A percentile compares a stretch with the other conserved stretches of the same genome.
Evolutionary conservation across 2,888 invertebrate genomes (phyloP).

Genomic region (Papilio protenor): DNA sequence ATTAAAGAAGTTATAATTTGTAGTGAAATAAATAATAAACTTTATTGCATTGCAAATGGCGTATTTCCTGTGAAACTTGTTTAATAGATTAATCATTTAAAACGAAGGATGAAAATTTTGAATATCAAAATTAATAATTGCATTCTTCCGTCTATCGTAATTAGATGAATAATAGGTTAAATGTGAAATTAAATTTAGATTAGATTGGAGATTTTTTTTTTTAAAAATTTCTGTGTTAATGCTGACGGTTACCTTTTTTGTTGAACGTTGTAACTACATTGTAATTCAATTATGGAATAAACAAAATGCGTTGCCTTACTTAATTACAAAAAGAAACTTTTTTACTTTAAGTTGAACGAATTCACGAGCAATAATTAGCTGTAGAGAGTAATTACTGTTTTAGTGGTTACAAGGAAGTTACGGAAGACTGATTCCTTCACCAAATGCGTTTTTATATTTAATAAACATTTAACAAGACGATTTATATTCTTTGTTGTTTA

Average conservation of each 20-base stretch:
- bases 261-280: background rate
- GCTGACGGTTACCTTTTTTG: background rate
- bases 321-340: conserved; percentile 17
- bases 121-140: background rate
- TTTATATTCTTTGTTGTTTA: background rate
- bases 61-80: background rate
- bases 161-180: background rate
- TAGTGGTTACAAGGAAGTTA: conserved; percentile 24
- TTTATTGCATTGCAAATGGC: background rate
- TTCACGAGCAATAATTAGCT: conserved; percentile 12
- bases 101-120: background rate
- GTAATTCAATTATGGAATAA: background rate
- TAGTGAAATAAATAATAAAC: background rate
- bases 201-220: background rate
- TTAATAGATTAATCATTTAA: background rate
- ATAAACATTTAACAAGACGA: conserved; percentile 19
- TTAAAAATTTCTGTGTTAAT: background rate
- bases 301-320: background rate
- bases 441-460: conserved; percentile 11
- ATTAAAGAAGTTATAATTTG: background rate
- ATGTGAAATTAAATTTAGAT: background rate
- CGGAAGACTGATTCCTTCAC: conserved; percentile 5
- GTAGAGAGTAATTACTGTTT: conserved; percentile 27
- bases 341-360: conserved; percentile 23
- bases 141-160: background rate